These are phyloP conservation scores for Sparidentex hasta DNA, from an alignment of 2,797 vertebrate genomes.

Conservation along the genomic window DNA sequence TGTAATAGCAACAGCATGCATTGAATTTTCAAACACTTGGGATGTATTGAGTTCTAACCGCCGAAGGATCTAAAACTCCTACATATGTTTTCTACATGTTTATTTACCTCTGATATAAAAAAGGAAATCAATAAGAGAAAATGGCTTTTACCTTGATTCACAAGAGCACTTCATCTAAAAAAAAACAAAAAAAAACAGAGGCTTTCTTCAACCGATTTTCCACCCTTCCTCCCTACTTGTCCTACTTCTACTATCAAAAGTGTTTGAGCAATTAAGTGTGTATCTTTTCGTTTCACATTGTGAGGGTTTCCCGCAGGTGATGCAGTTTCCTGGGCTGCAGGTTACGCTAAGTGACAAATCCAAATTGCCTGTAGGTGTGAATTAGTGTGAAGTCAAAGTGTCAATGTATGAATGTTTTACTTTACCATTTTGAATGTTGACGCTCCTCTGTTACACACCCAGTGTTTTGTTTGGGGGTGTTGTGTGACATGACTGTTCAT, in stretches of 20 bases:
- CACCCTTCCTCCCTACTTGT: too few species aligned
- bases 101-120: background rate
- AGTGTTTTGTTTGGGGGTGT: too few species aligned
- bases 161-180: background rate
- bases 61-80: background rate
- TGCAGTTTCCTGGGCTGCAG: background rate
- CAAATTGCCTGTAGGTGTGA: slow-evolving; percentile 1
- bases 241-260: background rate
- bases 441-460: too few species aligned
- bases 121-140: slow-evolving; percentile 21
- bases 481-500: too few species aligned
- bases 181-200: background rate
- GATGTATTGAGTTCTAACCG: background rate
- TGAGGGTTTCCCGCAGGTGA: background rate
- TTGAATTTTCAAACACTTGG: background rate
- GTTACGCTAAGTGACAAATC: background rate
- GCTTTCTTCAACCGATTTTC: background rate
- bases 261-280: background rate
- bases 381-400: background rate
- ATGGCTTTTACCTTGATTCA: slow-evolving; percentile 18
- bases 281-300: background rate
- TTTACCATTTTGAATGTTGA: background rate
- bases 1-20: background rate
- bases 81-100: slow-evolving; percentile 1
- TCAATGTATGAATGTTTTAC: background rate